phyloP scores from a whole-genome alignment of 2,113 vertebrate genomes.

The Brienomyrus brachyistius region DNA sequence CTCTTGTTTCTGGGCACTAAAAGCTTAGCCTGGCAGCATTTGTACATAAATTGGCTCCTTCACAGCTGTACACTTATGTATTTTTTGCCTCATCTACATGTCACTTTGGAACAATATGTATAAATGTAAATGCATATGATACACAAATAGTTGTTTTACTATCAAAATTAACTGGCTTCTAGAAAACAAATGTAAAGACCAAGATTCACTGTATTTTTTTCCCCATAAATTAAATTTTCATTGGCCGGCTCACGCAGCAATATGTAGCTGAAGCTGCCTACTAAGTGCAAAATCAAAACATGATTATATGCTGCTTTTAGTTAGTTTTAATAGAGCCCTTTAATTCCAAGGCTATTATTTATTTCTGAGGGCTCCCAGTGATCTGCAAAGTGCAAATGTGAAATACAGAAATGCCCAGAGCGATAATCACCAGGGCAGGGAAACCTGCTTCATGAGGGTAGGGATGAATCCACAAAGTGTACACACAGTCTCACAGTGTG shows the following conservation, averaged over 20 bases:
- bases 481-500: constrained; percentile 4
- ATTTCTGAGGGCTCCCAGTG: constrained; percentile 58
- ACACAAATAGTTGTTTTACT: neutral
- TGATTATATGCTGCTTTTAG: neutral
- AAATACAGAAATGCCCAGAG: constrained; percentile 79
- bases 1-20: neutral
- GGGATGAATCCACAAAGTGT: neutral
- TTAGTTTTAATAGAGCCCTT: constrained; percentile 1
- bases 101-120: neutral
- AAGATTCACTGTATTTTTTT: neutral
- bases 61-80: neutral
- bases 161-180: neutral
- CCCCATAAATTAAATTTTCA: neutral
- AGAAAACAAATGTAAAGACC: neutral
- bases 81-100: neutral
- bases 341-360: constrained; percentile 27
- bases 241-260: neutral
- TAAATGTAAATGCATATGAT: neutral
- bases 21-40: neutral
- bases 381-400: constrained; percentile 77
- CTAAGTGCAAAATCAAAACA: neutral
- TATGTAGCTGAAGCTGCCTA: neutral
- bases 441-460: constrained; percentile 51
- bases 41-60: neutral
- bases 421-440: constrained; percentile 70